Evolutionary conservation across 1,140 invertebrate genomes (phyloP), one percentile per base, ranked within the genome.

Genomic region (Pseudachorutes palmiensis): DNA sequence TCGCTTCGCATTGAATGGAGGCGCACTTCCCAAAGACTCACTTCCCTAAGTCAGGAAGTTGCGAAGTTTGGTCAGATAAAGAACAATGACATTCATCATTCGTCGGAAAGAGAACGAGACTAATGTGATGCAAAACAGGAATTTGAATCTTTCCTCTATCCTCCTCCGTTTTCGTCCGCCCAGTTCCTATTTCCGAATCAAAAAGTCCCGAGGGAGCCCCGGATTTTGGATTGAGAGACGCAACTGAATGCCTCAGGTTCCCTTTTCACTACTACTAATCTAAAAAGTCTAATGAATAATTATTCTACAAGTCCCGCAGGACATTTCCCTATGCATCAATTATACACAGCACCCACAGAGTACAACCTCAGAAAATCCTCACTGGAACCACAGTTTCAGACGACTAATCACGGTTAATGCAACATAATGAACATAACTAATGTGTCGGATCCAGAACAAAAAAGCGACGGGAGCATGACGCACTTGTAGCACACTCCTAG

Each of bases 251-350:
- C 36, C 36, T 45, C 36, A 45, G 36, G 36, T 45, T 45, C 36
- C n/a, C 9, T 45, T 19, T 19, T 45, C 9, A 45, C 36, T 45
- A 12, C 36, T 45, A 45, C n/a, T n/a, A 45, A 45, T 45, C 36
- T 45, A 19, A n/a, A n/a, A n/a, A 45, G 36, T 45, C 36, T 45
- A 45, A 45, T 45, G 36, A 45, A 45, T 45, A 45, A 45, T 45
- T 45, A 45, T 45, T 45, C 36, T 45, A 9, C 19, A 45, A 9
- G 9, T 45, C 36, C 36, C 36, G 9, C 19, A 45, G 36, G 36
- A 45, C 36, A 9, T 45, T 12, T 45, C 19, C 19, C 36, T 19
- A 45, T 45, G 9, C 36, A 45, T 45, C 36, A 45, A 45, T 45
- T 45, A 45, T 45, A 45, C 36, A 45, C 36, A 45, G 9, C 36